Evolutionary conservation across 2,113 vertebrate genomes (phyloP), one percentile per base, ranked within the genome.

Genomic region (Fulmarus glacialis): DNA sequence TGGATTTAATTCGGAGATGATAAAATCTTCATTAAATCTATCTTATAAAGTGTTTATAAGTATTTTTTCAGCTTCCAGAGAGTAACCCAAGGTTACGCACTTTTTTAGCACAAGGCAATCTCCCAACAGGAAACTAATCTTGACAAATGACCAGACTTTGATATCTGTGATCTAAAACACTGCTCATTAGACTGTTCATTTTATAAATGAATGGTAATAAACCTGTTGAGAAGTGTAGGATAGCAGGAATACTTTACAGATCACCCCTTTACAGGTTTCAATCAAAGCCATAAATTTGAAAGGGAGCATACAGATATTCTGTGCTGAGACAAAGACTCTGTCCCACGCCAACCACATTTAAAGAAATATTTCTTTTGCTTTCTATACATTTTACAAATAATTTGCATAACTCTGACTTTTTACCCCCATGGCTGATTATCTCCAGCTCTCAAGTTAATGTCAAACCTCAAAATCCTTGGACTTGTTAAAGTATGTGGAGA

Each of bases 81-180:
- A 95, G 78, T 67, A 95, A 90, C 71, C 66, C 78, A 91, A 60
- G 91, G 82, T 93, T 96, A 73, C 62, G 79, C 79, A 70, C 66
- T 83, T 66, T 70, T 95, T 90, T 95, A 96, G 89, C 83, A 89
- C 87, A 75, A 82, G 91, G 96, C 81, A 95, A 68, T 93, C 95
- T 94, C 96, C 93, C 96, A 96, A 96, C 96, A 97, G 97, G 96
- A 97, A 98, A 94, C 97, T 90, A 89, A 96, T 89, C 92, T 96
- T 97, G 97, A 97, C 97, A 97, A 97, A 98, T 95, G 97, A 95
- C 92, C 95, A 96, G 97, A 95, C 94, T 94, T 90, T 94, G 96
- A 83, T 96, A 97, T 96, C 93, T 95, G 97, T 97, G 97, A 96
- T 96, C 97, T 95, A 95, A 97, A 97, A 5, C 93, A 95, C 96